Base-by-base conservation (phyloP, 1,140 invertebrate species). In the Neotoxoptera formosana region DNA sequence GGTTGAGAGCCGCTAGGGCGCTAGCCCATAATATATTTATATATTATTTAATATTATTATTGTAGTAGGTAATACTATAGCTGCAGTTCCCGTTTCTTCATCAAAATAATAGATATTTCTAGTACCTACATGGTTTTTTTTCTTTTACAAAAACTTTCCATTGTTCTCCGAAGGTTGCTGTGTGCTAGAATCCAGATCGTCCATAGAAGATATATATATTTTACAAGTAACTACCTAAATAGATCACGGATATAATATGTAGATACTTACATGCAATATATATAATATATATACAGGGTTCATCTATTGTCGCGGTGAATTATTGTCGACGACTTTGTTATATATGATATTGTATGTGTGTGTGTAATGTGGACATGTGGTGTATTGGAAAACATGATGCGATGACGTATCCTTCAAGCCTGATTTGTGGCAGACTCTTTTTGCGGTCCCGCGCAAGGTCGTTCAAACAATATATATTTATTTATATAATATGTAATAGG, bases 151-250 rank as follows among this genome's bases (percentile, higher is more conserved):
- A 87, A 47, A 47, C 23, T 87, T 30, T 30, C 84, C 45, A 87
- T 87, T 87, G 84, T 87, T 87, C 30, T 48, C 45, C 45, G 84
- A 87, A 87, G 84, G 84, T 45, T 87, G 45, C n/a, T 47, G 7
- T 87, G 45, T 47, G 30, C 30, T 48, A 48, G 45, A 48, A 87
- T 87, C 45, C 45, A 47, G 45, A 87, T 87, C 45, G 30, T 87
- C 83, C 47, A 87, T 83, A 83, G 81, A 36, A 83, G 7, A 36
- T 21, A 25, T 56, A 56, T n/a, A n/a, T n/a, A n/a, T n/a, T n/a
- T 56, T 56, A 60, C 56, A 23, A 36, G 34, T 83, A 83, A 4
- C 23, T 67, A 67, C 76, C 20, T 36, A 36, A 20, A 36, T 83
- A 36, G n/a, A 83, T 23, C 36, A 83, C 20, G 21, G 81, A 83